These are phyloP conservation scores for Leucophenga maculata DNA, from an alignment of 2,888 invertebrate species.

Conservation along the genomic window DNA sequence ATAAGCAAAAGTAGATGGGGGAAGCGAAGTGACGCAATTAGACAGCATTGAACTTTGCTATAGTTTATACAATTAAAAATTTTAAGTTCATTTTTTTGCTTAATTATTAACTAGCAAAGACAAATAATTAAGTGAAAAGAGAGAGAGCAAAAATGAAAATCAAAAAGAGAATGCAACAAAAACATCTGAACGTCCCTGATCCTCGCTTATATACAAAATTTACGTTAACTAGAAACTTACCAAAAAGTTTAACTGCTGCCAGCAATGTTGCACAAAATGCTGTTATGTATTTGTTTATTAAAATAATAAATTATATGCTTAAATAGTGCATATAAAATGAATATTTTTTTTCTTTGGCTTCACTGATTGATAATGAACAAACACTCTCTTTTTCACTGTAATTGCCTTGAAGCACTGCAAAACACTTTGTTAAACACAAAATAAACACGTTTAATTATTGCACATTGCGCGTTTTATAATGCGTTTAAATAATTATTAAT, in stretches of 20 bases:
- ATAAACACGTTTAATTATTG: too few relatives aligned
- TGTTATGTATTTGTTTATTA: neutral
- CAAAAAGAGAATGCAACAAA: neutral
- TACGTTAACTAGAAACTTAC: neutral
- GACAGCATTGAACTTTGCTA: too few relatives aligned
- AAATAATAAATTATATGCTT: neutral
- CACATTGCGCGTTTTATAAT: too few relatives aligned
- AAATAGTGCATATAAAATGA: neutral
- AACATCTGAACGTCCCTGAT: slow-evolving; percentile 8
- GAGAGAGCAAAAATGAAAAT: too few relatives aligned
- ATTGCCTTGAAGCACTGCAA: neutral
- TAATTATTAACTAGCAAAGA: too few relatives aligned
- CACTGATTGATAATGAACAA: too few relatives aligned
- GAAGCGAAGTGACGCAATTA: too few relatives aligned
- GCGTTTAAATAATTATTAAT: too few relatives aligned
- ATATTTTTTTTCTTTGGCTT: neutral
- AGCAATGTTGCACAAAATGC: neutral
- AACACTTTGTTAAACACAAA: neutral
- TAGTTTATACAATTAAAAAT: too few relatives aligned
- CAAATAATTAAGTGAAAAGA: too few relatives aligned
- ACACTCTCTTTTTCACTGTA: neutral
- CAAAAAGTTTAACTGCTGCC: slow-evolving; percentile 1
- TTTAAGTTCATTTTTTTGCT: too few relatives aligned
- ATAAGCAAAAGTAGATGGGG: too few relatives aligned
- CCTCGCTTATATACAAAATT: neutral